A percentile compares a stretch with the other conserved stretches of the same genome.
Conservation (phyloP, 37 sponge, comb jelly and placozoan genomes). For the Halichondria panicea region DNA sequence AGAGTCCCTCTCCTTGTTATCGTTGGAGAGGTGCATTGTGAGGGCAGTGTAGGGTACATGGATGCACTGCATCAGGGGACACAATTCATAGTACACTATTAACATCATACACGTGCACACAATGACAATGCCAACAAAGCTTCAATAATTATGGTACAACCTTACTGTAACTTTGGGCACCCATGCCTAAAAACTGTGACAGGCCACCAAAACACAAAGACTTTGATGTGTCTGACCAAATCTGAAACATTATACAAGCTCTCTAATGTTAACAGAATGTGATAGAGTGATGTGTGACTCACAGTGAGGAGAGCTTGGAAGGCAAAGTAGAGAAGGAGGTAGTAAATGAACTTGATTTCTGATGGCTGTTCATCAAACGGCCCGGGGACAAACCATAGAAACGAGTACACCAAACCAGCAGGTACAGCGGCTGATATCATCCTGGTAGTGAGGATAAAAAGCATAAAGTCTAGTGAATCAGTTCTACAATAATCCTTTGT, state of each 20-base stretch:
- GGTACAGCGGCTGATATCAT: constrained; percentile 53
- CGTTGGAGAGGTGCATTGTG: constrained; percentile 69
- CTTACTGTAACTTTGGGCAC: too few relatives aligned
- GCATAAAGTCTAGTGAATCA: too few relatives aligned
- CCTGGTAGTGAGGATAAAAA: too few relatives aligned
- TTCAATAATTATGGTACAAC: neutral
- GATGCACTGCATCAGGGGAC: constrained; percentile 43
- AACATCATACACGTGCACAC: neutral
- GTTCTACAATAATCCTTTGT: neutral
- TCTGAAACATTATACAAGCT: constrained; percentile 1
- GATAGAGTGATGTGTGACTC: constrained; percentile 7
- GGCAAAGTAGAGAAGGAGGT: constrained; percentile 53
- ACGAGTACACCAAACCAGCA: constrained; percentile 47
- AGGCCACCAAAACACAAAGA: too few relatives aligned
- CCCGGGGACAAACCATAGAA: constrained; percentile 73
- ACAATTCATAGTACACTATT: neutral
- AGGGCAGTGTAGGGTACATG: constrained; percentile 90
- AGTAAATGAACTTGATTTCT: constrained; percentile 54
- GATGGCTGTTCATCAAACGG: neutral
- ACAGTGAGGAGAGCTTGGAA: constrained; percentile 70
- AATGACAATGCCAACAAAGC: neutral
- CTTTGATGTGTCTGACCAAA: too few relatives aligned
- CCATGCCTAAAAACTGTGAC: too few relatives aligned
- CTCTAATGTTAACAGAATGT: neutral
- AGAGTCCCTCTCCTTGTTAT: constrained; percentile 78